These are phyloP conservation scores for Syngnathus scovelli DNA, from an alignment of 2,113 vertebrate genomes.

Conservation along the genomic window DNA sequence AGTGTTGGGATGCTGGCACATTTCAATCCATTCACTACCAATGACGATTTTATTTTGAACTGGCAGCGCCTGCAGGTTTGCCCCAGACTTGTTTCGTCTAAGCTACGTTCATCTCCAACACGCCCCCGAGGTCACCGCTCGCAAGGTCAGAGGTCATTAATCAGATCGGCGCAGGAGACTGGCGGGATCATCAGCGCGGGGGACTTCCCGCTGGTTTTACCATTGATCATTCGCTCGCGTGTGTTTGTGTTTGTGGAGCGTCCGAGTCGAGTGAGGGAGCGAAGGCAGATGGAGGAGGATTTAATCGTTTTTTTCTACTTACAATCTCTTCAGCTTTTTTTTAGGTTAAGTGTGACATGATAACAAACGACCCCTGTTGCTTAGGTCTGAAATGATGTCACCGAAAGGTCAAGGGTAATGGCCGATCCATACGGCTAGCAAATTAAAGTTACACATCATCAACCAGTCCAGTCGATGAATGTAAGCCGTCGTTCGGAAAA, in stretches of 20 bases:
- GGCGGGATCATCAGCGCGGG: constrained; percentile 19
- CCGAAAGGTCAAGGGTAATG: not conserved
- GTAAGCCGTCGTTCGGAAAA: not conserved
- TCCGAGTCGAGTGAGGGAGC: not conserved
- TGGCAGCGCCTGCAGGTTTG: too few species aligned
- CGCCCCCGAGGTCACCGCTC: constrained; percentile 9
- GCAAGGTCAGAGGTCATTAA: constrained; percentile 35
- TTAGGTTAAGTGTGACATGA: not conserved
- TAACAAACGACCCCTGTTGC: not conserved
- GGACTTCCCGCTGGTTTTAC: constrained; percentile 22
- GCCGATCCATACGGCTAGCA: not conserved
- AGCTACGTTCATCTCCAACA: constrained; percentile 8
- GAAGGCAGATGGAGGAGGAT: not conserved
- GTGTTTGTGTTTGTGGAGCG: constrained; percentile 21
- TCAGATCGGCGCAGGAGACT: constrained; percentile 18
- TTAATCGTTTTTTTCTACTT: not conserved
- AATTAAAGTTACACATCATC: not conserved
- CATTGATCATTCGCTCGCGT: constrained; percentile 41
- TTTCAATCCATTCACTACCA: not conserved
- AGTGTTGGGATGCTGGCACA: not conserved
- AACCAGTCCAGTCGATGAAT: constrained; percentile 3
- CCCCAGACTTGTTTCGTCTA: too few species aligned
- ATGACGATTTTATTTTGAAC: too few species aligned
- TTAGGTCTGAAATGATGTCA: not conserved
- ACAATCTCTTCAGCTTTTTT: not conserved